phyloP scores from a whole-genome alignment of 2,113 vertebrate genomes.

The Carassius gibelio region DNA sequence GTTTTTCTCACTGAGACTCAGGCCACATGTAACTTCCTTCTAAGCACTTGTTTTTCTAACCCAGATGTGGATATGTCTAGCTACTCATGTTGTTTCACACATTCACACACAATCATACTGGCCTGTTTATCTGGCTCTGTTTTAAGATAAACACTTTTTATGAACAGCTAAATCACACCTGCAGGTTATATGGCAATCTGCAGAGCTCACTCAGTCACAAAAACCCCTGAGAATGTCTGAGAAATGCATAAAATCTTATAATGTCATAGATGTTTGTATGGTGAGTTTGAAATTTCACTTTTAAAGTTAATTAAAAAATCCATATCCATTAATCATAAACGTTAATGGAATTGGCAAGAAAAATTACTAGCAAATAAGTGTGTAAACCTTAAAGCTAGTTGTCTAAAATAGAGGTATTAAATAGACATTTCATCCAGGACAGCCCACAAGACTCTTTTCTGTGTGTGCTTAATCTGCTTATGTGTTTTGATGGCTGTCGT shows the following conservation, averaged over 20 bases:
- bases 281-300: not conserved
- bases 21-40: not conserved
- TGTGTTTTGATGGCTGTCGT: slow-evolving; percentile 18
- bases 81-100: not conserved
- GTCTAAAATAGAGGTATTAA: not conserved
- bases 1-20: not conserved
- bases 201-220: not conserved
- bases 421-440: not conserved
- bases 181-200: not conserved
- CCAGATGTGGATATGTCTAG: not conserved
- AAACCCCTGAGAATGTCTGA: not conserved
- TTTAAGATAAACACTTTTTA: slow-evolving; percentile 5
- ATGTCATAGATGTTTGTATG: not conserved
- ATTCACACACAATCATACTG: not conserved
- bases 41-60: not conserved
- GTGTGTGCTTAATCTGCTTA: not conserved
- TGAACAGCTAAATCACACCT: not conserved
- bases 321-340: not conserved
- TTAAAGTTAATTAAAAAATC: not conserved
- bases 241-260: not conserved
- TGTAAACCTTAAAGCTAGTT: not conserved
- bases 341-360: not conserved
- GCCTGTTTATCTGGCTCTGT: not conserved
- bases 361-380: not conserved
- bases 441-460: not conserved